Conservation (phyloP, 92 coral and sea anemone species). For the Zoanthus solanderi region DNA sequence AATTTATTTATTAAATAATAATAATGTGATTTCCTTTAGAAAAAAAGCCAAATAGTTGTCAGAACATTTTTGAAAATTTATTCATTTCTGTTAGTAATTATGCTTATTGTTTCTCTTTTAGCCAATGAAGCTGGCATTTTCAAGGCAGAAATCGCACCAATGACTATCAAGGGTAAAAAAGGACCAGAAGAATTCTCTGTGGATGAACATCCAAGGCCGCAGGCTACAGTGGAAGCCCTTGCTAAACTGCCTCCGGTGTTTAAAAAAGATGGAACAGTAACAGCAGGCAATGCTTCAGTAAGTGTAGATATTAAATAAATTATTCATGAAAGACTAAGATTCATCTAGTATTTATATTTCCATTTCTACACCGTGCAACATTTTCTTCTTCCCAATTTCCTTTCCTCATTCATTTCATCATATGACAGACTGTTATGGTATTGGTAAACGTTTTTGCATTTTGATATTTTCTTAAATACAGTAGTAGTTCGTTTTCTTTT, state of each 20-base stretch:
- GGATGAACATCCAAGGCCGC: constrained; percentile 95
- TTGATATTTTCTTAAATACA: no score
- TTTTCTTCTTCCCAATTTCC: no score
- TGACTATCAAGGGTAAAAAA: constrained; percentile 87
- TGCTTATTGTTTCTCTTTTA: constrained; percentile 19
- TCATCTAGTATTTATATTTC: no score
- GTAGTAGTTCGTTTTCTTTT: no score
- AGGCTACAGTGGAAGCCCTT: constrained; percentile 75
- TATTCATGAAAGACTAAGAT: no score
- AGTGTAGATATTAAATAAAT: constrained; percentile 3
- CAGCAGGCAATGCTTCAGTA: constrained; percentile 99
- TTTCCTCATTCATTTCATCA: no score
- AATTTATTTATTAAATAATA: no score
- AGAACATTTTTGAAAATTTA: neutral
- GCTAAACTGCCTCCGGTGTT: constrained; percentile 93
- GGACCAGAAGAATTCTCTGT: constrained; percentile 92
- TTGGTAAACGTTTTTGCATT: no score
- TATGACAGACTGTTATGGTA: no score
- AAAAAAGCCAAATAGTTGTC: neutral
- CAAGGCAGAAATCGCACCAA: constrained; percentile 90
- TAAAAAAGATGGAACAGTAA: constrained; percentile 94
- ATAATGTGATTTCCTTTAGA: no score
- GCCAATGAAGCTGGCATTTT: constrained; percentile 88
- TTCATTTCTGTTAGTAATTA: no score
- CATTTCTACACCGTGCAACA: no score